These are phyloP conservation scores for Lepeophtheirus salmonis DNA, from an alignment of 1,140 invertebrate species.

Conservation along the genomic window DNA sequence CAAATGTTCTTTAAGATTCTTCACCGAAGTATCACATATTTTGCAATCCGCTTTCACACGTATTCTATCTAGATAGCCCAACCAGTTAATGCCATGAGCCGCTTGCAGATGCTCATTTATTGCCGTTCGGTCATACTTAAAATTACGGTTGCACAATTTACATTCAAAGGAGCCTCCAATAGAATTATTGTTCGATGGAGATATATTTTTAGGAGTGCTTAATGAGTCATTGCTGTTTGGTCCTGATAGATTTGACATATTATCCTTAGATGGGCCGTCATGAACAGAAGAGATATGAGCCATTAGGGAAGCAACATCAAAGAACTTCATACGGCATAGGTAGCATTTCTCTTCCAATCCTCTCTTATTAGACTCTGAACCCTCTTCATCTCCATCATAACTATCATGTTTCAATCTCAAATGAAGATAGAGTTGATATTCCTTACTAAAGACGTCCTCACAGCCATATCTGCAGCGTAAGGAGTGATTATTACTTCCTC, in stretches of 20 bases:
- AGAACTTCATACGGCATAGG: not conserved
- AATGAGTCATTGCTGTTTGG: constrained; percentile 6
- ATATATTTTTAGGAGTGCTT: not conserved
- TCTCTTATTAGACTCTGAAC: not conserved
- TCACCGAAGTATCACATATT: constrained; percentile 10
- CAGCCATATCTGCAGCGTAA: constrained; percentile 15
- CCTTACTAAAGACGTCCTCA: constrained; percentile 16
- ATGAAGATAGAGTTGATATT: constrained; percentile 18
- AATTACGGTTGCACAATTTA: constrained; percentile 1
- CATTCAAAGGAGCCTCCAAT: constrained; percentile 12
- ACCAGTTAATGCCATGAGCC: constrained; percentile 17
- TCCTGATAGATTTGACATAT: constrained; percentile 12
- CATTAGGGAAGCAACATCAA: constrained; percentile 1
- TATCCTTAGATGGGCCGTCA: constrained; percentile 1
- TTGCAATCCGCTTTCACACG: constrained; percentile 12
- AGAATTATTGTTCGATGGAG: not conserved
- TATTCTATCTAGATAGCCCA: constrained; percentile 11
- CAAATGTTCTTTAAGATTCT: constrained; percentile 16
- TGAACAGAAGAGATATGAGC: constrained; percentile 6
- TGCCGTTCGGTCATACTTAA: constrained; percentile 17
- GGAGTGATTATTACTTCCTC: not conserved
- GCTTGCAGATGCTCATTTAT: constrained; percentile 15
- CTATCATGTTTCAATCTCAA: constrained; percentile 10
- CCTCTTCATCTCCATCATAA: constrained; percentile 4
- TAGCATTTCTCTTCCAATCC: constrained; percentile 10